These are phyloP conservation scores for Drosophila mimetica DNA, from an alignment of 2,888 invertebrate species.

Conservation along the genomic window DNA sequence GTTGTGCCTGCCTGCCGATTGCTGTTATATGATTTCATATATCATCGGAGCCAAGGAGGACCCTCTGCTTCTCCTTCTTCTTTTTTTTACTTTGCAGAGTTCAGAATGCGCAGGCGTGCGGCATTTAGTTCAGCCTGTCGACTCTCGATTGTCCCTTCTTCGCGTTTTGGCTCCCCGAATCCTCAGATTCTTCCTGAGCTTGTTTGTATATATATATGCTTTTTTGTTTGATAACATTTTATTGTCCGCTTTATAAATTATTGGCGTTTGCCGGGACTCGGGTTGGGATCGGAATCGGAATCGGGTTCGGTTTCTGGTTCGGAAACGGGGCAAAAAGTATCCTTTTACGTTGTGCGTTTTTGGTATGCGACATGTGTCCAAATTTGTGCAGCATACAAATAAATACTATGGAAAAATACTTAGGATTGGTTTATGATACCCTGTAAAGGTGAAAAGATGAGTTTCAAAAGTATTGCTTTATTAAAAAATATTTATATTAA, in stretches of 20 bases:
- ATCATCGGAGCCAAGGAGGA: constrained; percentile 65
- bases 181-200: constrained; percentile 8
- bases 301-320: constrained; percentile 6
- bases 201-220: constrained; percentile 51
- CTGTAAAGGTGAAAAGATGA: not conserved
- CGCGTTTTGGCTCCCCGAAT: not conserved
- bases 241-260: constrained; percentile 80
- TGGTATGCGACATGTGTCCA: constrained; percentile 78
- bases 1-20: constrained; percentile 66
- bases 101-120: constrained; percentile 78
- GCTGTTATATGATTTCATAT: constrained; percentile 80
- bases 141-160: constrained; percentile 32
- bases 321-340: constrained; percentile 66
- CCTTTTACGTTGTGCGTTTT: constrained; percentile 73
- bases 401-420: constrained; percentile 57
- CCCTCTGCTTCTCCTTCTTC: not conserved
- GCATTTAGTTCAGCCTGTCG: constrained; percentile 81
- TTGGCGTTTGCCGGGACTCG: constrained; percentile 68
- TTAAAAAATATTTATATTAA: too few species aligned
- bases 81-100: not conserved
- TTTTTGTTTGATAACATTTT: constrained; percentile 77
- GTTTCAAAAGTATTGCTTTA: too few species aligned
- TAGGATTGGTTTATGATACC: constrained; percentile 23
- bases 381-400: constrained; percentile 72
- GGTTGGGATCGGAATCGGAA: constrained; percentile 22